phyloP scores from a whole-genome alignment of 64 coral and sea anemone species.

The Acropora yongei region DNA sequence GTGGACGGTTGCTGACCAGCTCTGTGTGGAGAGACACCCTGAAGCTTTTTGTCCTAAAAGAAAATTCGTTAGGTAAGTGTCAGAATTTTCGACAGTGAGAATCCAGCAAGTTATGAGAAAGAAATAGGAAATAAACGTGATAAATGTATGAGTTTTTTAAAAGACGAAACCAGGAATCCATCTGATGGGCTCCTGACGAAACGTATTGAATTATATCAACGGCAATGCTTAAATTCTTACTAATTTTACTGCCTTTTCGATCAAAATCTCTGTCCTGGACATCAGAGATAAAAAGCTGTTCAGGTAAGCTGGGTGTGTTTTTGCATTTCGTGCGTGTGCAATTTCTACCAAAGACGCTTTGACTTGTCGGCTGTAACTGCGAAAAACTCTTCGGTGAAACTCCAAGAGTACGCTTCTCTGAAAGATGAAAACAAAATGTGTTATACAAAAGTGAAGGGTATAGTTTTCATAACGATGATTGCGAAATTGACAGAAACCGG shows the following conservation, averaged over 20 bases:
- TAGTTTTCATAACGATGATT: too few species aligned
- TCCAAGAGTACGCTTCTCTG: constrained; percentile 11
- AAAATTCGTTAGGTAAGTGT: not conserved
- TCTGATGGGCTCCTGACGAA: too few species aligned
- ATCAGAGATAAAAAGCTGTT: not conserved
- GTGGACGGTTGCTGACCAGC: not conserved
- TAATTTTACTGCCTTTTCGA: constrained; percentile 2
- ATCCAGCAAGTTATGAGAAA: too few species aligned
- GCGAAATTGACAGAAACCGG: too few species aligned
- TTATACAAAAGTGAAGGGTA: too few species aligned
- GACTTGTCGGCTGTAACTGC: not conserved
- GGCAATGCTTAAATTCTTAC: not conserved
- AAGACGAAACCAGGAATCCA: too few species aligned
- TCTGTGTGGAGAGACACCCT: not conserved
- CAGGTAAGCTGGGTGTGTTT: not conserved
- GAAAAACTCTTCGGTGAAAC: not conserved
- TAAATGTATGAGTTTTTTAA: too few species aligned
- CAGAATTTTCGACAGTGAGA: not conserved
- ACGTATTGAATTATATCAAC: too few species aligned
- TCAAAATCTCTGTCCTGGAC: not conserved
- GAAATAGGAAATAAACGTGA: too few species aligned
- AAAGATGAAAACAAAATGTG: not conserved
- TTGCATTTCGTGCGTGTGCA: not conserved
- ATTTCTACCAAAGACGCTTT: not conserved
- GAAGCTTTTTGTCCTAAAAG: constrained; percentile 13